Base-by-base conservation (phyloP, 2,888 invertebrate genomes). In the Tenodera sinensis region DNA sequence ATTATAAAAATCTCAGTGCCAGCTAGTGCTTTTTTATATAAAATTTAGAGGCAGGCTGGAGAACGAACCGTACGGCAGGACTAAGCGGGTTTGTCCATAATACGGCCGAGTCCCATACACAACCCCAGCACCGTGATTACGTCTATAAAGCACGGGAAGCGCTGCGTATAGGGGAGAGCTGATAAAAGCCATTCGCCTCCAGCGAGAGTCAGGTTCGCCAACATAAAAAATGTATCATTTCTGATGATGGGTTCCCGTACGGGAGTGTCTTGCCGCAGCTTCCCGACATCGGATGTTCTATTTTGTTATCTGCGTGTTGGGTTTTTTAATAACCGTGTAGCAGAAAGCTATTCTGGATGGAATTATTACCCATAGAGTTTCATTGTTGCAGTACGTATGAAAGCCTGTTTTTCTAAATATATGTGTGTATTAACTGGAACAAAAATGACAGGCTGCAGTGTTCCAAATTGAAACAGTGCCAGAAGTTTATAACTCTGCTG, bases 121-220 rank as follows among this genome's bases (percentile, higher is more conserved):
- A 71, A 71, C 54, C 54, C 54, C 20, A 42, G 42, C 54, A 3
- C 54, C 54, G 54, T 71, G 81, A 81, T 86, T 28, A 86, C 28
- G 81, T 86, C 28, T 86, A 86, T 86, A 86, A 86, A 86, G 30
- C 27, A 81, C 86, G 86, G 81, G 86, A 81, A 86, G 86, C 28
- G 27, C 81, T 81, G 25, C 81, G 81, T 81, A 81, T 86, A 30
- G 81, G 85, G 54, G 54, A 28, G 86, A 71, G 47, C 81, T 71
- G 86, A 86, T 86, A 86, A 81, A 86, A 86, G 54, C 54, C 20
- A 71, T 71, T 71, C 54, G 54, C 54, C 54, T 71, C 54, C 54
- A 71, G 54, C 54, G 54, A 71, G 54, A 71, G 54, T 71, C 54
- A 71, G 54, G 54, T 71, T 71, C 54, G 54, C 54, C 54, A 71